phyloP scores from a whole-genome alignment of 2,888 invertebrate genomes.

The Phalangium opilio region DNA sequence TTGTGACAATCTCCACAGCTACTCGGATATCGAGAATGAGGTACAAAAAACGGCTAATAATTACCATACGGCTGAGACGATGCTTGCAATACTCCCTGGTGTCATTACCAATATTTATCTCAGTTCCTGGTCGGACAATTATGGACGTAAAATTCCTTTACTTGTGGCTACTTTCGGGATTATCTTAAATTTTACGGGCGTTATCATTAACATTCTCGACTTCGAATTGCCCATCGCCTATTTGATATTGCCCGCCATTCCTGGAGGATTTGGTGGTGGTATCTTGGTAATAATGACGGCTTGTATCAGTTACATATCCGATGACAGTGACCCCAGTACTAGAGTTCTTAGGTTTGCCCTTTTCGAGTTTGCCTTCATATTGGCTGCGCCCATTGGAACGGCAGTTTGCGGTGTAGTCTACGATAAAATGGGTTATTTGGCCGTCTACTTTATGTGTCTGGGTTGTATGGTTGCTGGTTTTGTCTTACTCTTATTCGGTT shows the following conservation, averaged over 20 bases:
- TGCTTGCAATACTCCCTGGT: neutral
- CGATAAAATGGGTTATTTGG: too few species aligned
- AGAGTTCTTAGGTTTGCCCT: conserved; percentile 10
- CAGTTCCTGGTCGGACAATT: conserved; percentile 16
- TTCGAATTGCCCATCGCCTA: conserved; percentile 7
- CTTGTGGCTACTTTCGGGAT: conserved; percentile 6
- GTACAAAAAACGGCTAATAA: neutral
- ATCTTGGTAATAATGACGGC: conserved; percentile 9
- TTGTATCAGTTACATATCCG: conserved; percentile 14
- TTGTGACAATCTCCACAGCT: neutral
- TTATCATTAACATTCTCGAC: conserved; percentile 4
- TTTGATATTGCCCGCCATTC: conserved; percentile 1
- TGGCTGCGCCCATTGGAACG: too few species aligned
- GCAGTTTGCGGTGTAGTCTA: too few species aligned
- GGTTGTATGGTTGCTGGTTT: too few species aligned
- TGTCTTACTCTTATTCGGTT: too few species aligned
- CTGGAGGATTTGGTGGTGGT: conserved; percentile 11
- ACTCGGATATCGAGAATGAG: neutral
- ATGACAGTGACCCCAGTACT: conserved; percentile 9
- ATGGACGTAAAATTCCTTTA: conserved; percentile 13
- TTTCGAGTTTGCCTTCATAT: conserved; percentile 3
- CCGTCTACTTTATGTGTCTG: too few species aligned
- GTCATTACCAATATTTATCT: neutral
- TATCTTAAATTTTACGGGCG: conserved; percentile 5
- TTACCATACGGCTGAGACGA: neutral